Base-by-base conservation (phyloP, 2,113 vertebrate genomes). In the Vombatus ursinus region DNA sequence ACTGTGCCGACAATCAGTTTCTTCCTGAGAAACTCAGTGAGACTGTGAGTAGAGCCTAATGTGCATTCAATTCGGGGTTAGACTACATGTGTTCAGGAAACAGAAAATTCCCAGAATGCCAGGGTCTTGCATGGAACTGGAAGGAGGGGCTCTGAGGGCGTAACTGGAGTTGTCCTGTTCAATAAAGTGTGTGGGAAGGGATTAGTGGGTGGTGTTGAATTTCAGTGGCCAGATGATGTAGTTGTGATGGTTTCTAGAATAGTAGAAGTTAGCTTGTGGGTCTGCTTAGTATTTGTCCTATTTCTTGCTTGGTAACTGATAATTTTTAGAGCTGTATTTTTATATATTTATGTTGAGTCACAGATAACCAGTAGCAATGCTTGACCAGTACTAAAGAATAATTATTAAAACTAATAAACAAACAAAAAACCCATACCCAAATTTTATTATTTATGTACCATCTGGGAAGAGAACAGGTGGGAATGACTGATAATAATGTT, bases 401-500 rank as follows among this genome's bases (percentile, higher is more conserved):
- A 16, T 7, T 57, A 1, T 93, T 50, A 19, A 44, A 44, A 92
- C 91, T 92, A 95, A 61, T 23, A 84, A 90, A 19, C 31, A 31
- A 49, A 84, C 11, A 31, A 2, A 1, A 4, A 8, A 2, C 50
- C 3, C 50, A 10, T 23, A 0, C 3, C n/a, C 91, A 47, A 51
- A 25, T 49, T 90, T 52, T 91, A 77, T 89, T 53, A 57, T 91
- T 31, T 92, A 53, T 25, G 2, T 53, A 31, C 50, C 53, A 11
- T 84, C 96, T 89, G 90, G 93, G 31, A 93, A 95, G 48, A 97
- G 53, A 92, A 92, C 93, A 96, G 96, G 94, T 97, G 94, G 96
- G 89, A 96, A 96, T 90, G 77, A 50, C 92, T 93, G 68, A 89
- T 48, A 96, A 94, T 77, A 44, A 51, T 90, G 94, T 97, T 96